Base-by-base conservation (phyloP, 2,113 vertebrate genomes). In the Bathybates hornii region DNA sequence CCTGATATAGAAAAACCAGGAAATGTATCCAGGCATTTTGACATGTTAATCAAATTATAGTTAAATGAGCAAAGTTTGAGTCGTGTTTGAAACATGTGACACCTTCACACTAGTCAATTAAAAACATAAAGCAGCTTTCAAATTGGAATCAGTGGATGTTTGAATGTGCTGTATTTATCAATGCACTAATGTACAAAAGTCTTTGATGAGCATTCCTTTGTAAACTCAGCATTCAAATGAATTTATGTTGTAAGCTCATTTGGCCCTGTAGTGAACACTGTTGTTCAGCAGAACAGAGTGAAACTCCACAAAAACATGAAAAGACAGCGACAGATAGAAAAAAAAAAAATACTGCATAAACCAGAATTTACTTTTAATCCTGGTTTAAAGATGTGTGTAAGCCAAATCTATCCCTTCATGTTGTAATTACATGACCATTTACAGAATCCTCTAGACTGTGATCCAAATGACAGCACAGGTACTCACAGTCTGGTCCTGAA, bases 361-460 rank as follows among this genome's bases (percentile, higher is more conserved):
- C 17, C 61, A 66, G 34, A 66, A 66, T 66, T 66, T 11, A 66
- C 61, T 38, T 0, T 21, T 8, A 66, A 66, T 38, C 34, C 61
- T 38, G 34, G 0, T 66, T 66, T 38, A 66, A 1, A 36, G 10
- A 66, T n/a, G 17, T 0, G 0, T 66, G 19, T 63, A 1, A 66
- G 19, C 61, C 32, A 66, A 66, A 13, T n/a, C 34, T 21, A 38
- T 13, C 34, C 34, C 10, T n/a, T 66, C 34, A 7, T 66, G 61
- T 36, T 36, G 6, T 36, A 38, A 66, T 66, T 32, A 34, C 0
- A 0, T 36, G 0, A 32, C 0, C 57, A 61, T 29, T 59, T 29
- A 32, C 27, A 32, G 56, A 59, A 59, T 59, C 56, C 27, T 59
- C 56, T 9, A 19, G 34, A 63, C 16, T 41, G 17, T 1, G 63